Evolutionary conservation across 2,113 vertebrate genomes (phyloP).

Genomic region (mouse (Mus musculus)): GRCm39 chr5:98805501-98806000

Average conservation of each 20-base stretch:
- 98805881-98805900: background rate
- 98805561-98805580: background rate
- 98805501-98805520: background rate
- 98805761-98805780: background rate
- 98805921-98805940: background rate
- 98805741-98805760: conserved; percentile 2
- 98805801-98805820: background rate
- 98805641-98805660: background rate
- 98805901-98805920: background rate
- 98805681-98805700: background rate
- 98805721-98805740: background rate
- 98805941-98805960: background rate
- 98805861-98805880: background rate
- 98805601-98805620: background rate
- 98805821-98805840: background rate
- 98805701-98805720: background rate
- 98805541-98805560: conserved; percentile 12
- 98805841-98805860: background rate
- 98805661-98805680: background rate
- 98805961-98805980: background rate
- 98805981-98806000: background rate
- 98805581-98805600: background rate
- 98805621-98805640: background rate
- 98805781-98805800: background rate
- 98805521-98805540: background rate